Evolutionary conservation across 2,888 invertebrate species (phyloP).

Genomic region (Sthenelais limicola): DNA sequence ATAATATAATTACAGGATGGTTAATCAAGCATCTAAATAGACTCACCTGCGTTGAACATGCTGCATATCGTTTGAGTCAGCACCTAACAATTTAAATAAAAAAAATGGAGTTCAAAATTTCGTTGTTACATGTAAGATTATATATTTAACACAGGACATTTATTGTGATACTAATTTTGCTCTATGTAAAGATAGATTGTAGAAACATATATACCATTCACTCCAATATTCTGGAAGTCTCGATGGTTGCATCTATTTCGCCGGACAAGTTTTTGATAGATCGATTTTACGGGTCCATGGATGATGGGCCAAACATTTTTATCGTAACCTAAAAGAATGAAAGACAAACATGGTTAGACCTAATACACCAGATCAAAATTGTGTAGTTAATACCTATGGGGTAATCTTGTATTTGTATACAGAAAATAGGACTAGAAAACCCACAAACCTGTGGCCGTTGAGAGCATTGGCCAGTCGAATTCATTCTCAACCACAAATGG

Average conservation of each 20-base stretch:
- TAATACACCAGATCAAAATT: too few relatives aligned
- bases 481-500: constrained; percentile 73
- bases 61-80: constrained; percentile 27
- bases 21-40: too few relatives aligned
- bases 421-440: neutral
- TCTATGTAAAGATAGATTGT: too few relatives aligned
- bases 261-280: constrained; percentile 69
- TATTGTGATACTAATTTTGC: too few relatives aligned
- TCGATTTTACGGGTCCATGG: constrained; percentile 66
- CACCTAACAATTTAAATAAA: constrained; percentile 17
- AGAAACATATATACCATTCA: too few relatives aligned
- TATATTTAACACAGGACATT: too few relatives aligned
- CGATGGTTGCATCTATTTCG: constrained; percentile 74
- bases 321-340: constrained; percentile 59
- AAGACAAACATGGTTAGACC: neutral
- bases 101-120: neutral
- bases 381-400: too few relatives aligned
- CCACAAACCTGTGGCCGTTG: constrained; percentile 72
- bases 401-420: too few relatives aligned
- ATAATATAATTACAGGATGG: too few relatives aligned
- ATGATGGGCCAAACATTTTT: constrained; percentile 65
- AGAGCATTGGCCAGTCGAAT: constrained; percentile 75
- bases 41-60: constrained; percentile 37
- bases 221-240: constrained; percentile 75
- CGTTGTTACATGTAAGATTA: neutral